Percentiles rank a stretch among this genome's conserved stretches.
Evolutionary conservation across 1,140 invertebrate species (phyloP).

Genomic region (Coptotermes formosanus): DNA sequence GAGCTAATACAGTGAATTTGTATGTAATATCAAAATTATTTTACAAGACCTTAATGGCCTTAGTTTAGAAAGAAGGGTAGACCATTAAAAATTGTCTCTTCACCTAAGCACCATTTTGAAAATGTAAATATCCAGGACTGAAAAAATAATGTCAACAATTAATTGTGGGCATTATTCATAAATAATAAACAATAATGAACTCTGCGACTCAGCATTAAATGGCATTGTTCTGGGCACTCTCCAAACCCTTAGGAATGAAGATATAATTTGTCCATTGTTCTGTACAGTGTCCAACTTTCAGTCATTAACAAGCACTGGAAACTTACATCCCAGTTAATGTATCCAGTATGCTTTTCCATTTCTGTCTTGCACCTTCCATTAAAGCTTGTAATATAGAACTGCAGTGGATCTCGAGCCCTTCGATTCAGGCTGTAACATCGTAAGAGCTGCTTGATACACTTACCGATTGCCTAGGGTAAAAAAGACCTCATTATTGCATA

Average conservation of each 20-base stretch:
- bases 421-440: constrained; percentile 92
- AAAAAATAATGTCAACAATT: too few species aligned
- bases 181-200: neutral
- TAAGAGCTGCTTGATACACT: constrained; percentile 90
- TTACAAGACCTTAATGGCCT: too few species aligned
- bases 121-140: too few species aligned
- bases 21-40: neutral
- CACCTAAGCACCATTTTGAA: too few species aligned
- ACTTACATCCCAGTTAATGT: constrained; percentile 90
- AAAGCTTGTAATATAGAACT: constrained; percentile 86
- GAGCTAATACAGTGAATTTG: neutral
- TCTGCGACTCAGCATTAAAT: neutral
- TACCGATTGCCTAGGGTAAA: constrained; percentile 67
- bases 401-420: constrained; percentile 74
- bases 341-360: constrained; percentile 79
- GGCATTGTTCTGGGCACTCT: neutral
- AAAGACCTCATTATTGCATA: constrained; percentile 21
- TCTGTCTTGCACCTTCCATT: constrained; percentile 66
- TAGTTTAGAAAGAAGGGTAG: too few species aligned
- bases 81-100: too few species aligned
- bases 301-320: neutral
- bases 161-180: too few species aligned
- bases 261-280: neutral
- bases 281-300: neutral
- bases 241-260: neutral